Conservation (phyloP, 2,113 vertebrate species). For the Hemibagrus wyckioides region DNA sequence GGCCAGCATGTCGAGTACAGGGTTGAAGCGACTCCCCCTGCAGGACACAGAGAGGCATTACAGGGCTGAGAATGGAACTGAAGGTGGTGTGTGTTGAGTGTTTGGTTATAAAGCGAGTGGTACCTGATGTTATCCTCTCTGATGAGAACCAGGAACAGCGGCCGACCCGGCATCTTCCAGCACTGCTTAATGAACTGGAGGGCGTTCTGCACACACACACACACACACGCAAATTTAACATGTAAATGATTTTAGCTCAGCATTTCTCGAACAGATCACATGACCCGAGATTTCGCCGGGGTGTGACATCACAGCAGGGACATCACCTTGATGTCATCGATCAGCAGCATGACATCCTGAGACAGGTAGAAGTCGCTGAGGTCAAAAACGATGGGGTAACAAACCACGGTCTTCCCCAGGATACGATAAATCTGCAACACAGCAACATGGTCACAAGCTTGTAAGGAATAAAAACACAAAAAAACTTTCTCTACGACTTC, state of each 20-base stretch:
- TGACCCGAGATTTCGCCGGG: background rate
- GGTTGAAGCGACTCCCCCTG: constrained; percentile 96
- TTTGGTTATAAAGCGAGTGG: background rate
- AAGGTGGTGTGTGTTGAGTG: background rate
- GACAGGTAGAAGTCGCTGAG: constrained; percentile 99
- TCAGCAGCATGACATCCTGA: constrained; percentile 96
- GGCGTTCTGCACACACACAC: constrained; percentile 79
- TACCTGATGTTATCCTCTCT: constrained; percentile 98
- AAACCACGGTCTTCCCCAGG: constrained; percentile 95
- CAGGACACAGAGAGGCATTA: constrained; percentile 1
- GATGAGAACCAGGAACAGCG: constrained; percentile 93
- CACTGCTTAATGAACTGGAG: constrained; percentile 97
- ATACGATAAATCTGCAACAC: constrained; percentile 90
- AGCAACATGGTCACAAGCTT: constrained; percentile 13
- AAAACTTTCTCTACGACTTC: background rate
- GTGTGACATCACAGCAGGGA: constrained; percentile 34
- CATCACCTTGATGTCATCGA: constrained; percentile 98
- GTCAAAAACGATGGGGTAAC: constrained; percentile 97
- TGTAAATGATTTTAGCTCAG: background rate
- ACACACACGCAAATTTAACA: constrained; percentile 19
- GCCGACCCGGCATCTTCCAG: constrained; percentile 96
- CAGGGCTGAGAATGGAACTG: background rate
- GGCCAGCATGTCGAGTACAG: constrained; percentile 94
- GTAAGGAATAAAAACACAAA: background rate
- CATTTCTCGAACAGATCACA: background rate